Evolutionary conservation across 2,797 vertebrate genomes (phyloP).

Genomic region (Lithobates pipiens): DNA sequence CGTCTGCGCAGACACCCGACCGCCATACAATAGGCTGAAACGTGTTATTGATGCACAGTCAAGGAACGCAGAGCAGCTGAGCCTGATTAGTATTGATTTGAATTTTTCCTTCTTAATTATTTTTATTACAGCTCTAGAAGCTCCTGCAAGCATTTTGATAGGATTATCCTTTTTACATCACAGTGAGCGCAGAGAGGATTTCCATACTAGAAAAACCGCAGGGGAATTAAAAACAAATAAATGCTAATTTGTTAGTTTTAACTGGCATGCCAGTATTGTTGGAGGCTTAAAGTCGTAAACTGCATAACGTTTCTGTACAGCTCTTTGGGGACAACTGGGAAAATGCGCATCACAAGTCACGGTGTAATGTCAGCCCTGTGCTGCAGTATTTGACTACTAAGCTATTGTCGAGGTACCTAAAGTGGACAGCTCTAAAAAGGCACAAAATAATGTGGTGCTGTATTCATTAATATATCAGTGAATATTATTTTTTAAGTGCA

Average conservation of each 20-base stretch:
- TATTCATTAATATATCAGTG: no score
- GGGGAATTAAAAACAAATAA: constrained; percentile 22
- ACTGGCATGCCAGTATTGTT: constrained; percentile 9
- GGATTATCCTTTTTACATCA: constrained; percentile 51
- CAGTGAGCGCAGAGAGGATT: not conserved
- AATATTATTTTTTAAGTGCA: no score
- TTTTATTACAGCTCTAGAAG: constrained; percentile 60
- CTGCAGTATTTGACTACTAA: no score
- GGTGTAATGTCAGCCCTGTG: no score
- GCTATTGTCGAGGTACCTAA: no score
- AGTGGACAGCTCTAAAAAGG: no score
- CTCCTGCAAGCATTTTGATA: constrained; percentile 46
- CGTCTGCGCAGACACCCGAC: constrained; percentile 43
- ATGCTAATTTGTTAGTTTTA: not conserved
- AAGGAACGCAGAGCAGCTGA: constrained; percentile 57
- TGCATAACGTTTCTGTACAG: not conserved
- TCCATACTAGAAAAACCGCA: constrained; percentile 32
- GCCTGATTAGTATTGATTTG: constrained; percentile 61
- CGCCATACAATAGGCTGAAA: constrained; percentile 43
- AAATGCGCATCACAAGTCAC: no score
- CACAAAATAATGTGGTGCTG: no score
- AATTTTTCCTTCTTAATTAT: constrained; percentile 64
- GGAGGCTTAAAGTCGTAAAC: not conserved
- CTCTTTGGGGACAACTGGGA: not conserved
- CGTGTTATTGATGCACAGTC: constrained; percentile 57